Evolutionary conservation across 2,888 invertebrate species (phyloP).

Genomic region (Ceramica pisi): DNA sequence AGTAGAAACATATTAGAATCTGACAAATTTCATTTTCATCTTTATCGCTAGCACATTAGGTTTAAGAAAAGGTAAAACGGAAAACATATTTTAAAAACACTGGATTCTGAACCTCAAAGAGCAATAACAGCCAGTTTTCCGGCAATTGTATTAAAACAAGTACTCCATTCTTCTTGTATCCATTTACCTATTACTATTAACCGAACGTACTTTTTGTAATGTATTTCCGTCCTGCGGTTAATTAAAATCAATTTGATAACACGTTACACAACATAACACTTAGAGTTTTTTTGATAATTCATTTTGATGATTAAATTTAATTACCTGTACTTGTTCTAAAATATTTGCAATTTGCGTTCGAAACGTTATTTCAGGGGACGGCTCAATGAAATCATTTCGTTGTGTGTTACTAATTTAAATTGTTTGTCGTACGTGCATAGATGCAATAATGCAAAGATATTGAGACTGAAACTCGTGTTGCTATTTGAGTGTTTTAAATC

Average conservation of each 20-base stretch:
- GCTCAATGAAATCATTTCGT: not conserved
- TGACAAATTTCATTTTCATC: too few relatives aligned
- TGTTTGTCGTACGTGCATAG: not conserved
- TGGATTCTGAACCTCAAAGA: too few relatives aligned
- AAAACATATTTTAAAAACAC: too few relatives aligned
- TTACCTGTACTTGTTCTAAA: not conserved
- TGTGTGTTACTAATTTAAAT: conserved; percentile 12
- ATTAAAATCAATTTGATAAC: not conserved
- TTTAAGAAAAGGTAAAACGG: too few relatives aligned
- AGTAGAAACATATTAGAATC: too few relatives aligned
- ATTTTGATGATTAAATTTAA: too few relatives aligned
- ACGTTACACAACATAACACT: not conserved
- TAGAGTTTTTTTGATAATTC: not conserved
- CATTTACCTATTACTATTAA: not conserved
- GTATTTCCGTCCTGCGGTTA: not conserved
- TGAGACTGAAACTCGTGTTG: too few relatives aligned
- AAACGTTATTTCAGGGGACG: not conserved
- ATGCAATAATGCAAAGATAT: conserved; percentile 5
- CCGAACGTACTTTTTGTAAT: not conserved
- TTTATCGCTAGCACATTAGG: too few relatives aligned
- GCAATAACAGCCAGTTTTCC: too few relatives aligned
- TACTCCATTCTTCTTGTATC: not conserved
- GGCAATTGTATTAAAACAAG: too few relatives aligned
- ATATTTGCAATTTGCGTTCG: conserved; percentile 11
- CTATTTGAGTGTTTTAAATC: too few relatives aligned